A percentile compares a stretch with the other conserved stretches of the same genome.
Conservation (phyloP, 2,797 vertebrate genomes). For the Sternotherus odoratus region DNA sequence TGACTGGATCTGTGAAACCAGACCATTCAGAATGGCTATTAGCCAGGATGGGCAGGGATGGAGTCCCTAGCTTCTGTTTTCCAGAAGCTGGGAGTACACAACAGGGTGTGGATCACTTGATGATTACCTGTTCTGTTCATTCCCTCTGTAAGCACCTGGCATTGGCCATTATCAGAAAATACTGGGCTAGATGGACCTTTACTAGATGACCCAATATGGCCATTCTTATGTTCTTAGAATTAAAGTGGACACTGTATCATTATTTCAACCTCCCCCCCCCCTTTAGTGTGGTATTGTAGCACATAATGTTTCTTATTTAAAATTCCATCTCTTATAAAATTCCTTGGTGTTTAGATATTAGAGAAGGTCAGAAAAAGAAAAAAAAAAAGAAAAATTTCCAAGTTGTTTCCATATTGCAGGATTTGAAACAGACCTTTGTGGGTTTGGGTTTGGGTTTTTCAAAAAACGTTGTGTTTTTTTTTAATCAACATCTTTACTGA, state of each 20-base stretch:
- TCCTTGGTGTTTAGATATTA: neutral
- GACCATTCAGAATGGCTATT: neutral
- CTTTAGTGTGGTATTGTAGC: neutral
- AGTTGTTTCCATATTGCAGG: neutral
- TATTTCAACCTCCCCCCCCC: neutral
- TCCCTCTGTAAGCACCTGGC: no score
- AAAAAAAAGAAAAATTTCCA: neutral
- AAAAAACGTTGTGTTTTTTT: neutral
- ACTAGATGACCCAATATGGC: no score
- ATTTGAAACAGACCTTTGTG: neutral
- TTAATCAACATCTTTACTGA: neutral
- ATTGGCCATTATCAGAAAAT: no score
- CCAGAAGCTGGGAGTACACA: no score
- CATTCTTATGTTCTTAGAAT: neutral
- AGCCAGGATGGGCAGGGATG: no score
- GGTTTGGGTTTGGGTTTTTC: neutral
- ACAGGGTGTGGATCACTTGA: no score
- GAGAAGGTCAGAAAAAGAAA: no score
- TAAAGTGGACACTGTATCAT: no score
- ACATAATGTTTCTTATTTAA: fast-evolving
- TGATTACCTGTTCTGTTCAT: no score
- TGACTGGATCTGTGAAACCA: neutral
- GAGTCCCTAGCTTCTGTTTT: no score
- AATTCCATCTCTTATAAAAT: neutral
- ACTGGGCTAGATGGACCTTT: no score